Conservation (phyloP, 2,888 invertebrate species). For the Cryptus viduatorius region DNA sequence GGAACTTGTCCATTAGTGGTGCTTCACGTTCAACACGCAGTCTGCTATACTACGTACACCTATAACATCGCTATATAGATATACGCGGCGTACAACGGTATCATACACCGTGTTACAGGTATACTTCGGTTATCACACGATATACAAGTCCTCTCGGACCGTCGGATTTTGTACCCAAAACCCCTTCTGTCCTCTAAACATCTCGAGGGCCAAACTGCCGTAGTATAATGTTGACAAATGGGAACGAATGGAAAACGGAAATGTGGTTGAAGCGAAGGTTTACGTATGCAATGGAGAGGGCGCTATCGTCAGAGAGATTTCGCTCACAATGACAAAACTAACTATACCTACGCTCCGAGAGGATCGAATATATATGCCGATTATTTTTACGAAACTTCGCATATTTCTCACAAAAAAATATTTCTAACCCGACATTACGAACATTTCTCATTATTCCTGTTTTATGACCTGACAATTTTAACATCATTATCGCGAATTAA, state of each 20-base stretch:
- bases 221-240: not conserved
- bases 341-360: not conserved
- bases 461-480: no score
- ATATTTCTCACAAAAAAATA: no score
- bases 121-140: not conserved
- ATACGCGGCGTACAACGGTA: not conserved
- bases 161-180: not conserved
- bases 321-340: not conserved
- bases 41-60: not conserved
- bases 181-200: not conserved
- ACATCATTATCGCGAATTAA: no score
- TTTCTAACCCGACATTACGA: no score
- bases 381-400: no score
- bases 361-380: not conserved
- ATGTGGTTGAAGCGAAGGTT: not conserved
- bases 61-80: not conserved
- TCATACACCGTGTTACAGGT: not conserved
- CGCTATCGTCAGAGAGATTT: not conserved
- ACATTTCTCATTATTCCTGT: no score
- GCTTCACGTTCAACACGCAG: not conserved
- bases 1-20: constrained; percentile 26
- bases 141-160: not conserved
- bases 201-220: not conserved
- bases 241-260: not conserved
- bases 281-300: not conserved